Evolutionary conservation across 2,888 invertebrate genomes (phyloP).

Genomic region (Beris chalybata): DNA sequence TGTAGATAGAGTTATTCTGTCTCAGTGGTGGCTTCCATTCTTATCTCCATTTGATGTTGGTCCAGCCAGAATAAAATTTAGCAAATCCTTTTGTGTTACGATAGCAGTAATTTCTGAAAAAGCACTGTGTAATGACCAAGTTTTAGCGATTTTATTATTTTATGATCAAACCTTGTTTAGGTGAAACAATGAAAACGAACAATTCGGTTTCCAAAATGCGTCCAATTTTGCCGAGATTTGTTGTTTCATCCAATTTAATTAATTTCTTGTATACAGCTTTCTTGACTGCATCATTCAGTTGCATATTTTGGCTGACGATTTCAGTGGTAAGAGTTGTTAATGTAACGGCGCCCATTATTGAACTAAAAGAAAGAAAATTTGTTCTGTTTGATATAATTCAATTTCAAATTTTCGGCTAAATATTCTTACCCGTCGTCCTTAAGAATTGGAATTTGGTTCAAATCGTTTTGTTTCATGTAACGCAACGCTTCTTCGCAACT

Average conservation of each 20-base stretch:
- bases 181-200: slow-evolving; percentile 66
- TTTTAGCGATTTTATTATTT: neutral
- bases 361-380: slow-evolving; percentile 36
- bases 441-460: slow-evolving; percentile 70
- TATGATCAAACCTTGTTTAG: slow-evolving; percentile 4
- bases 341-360: slow-evolving; percentile 46
- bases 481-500: slow-evolving; percentile 71
- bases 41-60: slow-evolving; percentile 16
- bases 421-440: slow-evolving; percentile 56
- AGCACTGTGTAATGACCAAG: neutral
- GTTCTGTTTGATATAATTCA: no score
- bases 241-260: slow-evolving; percentile 68
- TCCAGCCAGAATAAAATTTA: slow-evolving; percentile 17
- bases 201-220: slow-evolving; percentile 78
- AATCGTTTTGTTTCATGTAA: slow-evolving; percentile 66
- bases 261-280: slow-evolving; percentile 73
- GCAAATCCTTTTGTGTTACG: slow-evolving; percentile 28
- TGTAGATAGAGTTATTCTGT: no score
- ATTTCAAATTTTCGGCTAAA: neutral
- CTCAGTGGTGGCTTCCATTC: slow-evolving; percentile 7
- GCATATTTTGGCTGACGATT: slow-evolving; percentile 48
- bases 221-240: slow-evolving; percentile 73
- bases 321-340: slow-evolving; percentile 47
- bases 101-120: slow-evolving; percentile 19
- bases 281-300: slow-evolving; percentile 57